Base-by-base conservation (phyloP, 2,113 vertebrate genomes). In the Peromyscus maniculatus region DNA sequence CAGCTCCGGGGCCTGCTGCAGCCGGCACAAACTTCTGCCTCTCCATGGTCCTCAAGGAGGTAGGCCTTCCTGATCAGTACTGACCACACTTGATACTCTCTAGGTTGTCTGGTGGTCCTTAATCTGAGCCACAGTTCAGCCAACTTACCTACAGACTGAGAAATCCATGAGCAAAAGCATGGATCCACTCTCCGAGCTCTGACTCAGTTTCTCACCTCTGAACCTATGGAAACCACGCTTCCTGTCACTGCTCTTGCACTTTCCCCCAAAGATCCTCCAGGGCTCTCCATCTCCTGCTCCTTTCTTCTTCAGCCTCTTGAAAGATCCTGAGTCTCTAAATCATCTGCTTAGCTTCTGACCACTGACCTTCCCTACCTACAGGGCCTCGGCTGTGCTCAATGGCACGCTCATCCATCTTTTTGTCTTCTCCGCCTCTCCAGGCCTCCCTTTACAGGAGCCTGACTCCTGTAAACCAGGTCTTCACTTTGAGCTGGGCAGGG, bases 191-290 rank as follows among this genome's bases (percentile, higher is more conserved):
- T 9, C 74, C 7, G 13, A 79, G 13, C 64, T 46, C 87, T 96
- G 82, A 57, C 24, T 91, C 91, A 11, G 57, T 87, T 94, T 96
- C 91, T 55, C 80, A 26, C 72, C 80, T 89, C 52, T 39, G 57
- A 21, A 21, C 33, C 64, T 90, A 15, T 92, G 24, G 71, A 64
- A 33, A 39, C 8, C 3, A 11, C 3, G 78, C 57, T 78, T 80
- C 43, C 43, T 67, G 26, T 28, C 92, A 52, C 62, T 39, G 21
- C 43, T 33, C 36, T 69, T 9, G 9, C 9, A 59, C 55, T 95
- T 55, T 49, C 22, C 28, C 39, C 39, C 15, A 39, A 39, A 52
- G 67, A 75, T 24, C 13, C 21, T 77, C 39, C 22, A 26, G 36
- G 3, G 28, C 43, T 78, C 52, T 39, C 17, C 6, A 19, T 77